Base-by-base conservation (phyloP, 1,140 invertebrate genomes). In the Bombus huntii region DNA sequence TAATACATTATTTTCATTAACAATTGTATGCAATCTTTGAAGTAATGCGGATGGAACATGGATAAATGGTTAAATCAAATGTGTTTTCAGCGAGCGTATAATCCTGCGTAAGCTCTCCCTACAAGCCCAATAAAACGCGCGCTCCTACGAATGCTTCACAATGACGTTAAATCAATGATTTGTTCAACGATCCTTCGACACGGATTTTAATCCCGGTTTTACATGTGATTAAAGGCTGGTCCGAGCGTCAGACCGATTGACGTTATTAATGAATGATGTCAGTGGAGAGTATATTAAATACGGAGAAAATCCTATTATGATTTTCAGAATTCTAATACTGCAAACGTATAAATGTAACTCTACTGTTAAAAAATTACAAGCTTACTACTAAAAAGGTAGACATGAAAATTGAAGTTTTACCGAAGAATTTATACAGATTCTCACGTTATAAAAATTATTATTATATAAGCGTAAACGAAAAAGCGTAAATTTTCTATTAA, bases 71-170 rank as follows among this genome's bases (percentile, higher is more conserved):
- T 72, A 88, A 88, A 91, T 92, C 88, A 91, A 93, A 93, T 87
- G 76, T 89, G 89, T 86, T 92, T 83, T 73, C 85, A 87, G 83
- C 68, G 83, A 70, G 78, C 84, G 18, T 91, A 91, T 93, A 93
- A 93, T 93, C 92, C 92, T 78, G 89, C 83, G 77, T 93, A 92
- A 92, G 87, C 91, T 90, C 82, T 74, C 89, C 91, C 90, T 88
- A 89, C 73, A 66, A 83, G 81, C 65, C 79, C 77, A 92, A 91
- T 92, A 89, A 92, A 90, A 92, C 80, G 75, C 59, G 80, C 44
- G 72, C 71, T 79, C 53, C 77, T 82, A 44, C 84, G 83, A 90
- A 85, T 44, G 84, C 57, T 87, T 87, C 74, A 87, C 90, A 90
- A 88, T 85, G 65, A 83, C 80, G 85, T 71, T 83, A 91, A 92